A percentile compares a stretch with the other conserved stretches of the same genome.
Evolutionary conservation across 37 sponge, comb jelly and placozoan species (phyloP).

Genomic region (Haliclona indistincta): DNA sequence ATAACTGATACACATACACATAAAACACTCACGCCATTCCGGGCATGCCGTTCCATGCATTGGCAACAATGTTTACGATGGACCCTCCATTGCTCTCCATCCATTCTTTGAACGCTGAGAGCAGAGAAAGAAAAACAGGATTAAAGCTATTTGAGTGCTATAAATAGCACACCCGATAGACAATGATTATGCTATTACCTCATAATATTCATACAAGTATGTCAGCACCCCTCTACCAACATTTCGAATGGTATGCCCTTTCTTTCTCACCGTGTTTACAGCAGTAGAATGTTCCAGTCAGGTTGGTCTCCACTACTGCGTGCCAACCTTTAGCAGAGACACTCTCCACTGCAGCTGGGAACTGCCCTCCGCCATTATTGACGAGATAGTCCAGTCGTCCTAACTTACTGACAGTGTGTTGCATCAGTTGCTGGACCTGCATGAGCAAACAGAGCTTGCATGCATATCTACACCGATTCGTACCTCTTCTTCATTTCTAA

Average conservation of each 20-base stretch:
- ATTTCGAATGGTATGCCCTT: not conserved
- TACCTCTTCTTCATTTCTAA: slow-evolving; percentile 87
- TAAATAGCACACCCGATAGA: too few species aligned
- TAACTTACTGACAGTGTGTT: slow-evolving; percentile 54
- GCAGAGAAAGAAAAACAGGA: too few species aligned
- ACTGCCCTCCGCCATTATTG: slow-evolving; percentile 99
- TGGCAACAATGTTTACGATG: slow-evolving; percentile 92
- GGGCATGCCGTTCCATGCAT: slow-evolving; percentile 82
- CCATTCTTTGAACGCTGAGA: slow-evolving; percentile 70
- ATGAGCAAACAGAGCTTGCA: not conserved
- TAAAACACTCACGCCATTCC: slow-evolving; percentile 68
- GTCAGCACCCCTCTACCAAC: not conserved
- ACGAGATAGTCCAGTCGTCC: slow-evolving; percentile 90
- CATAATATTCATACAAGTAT: too few species aligned
- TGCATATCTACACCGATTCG: not conserved
- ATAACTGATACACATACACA: too few species aligned
- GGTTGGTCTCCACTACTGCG: slow-evolving; percentile 93
- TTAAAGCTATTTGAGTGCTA: too few species aligned
- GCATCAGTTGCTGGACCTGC: slow-evolving; percentile 78
- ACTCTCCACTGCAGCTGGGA: slow-evolving; percentile 58
- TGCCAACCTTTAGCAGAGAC: slow-evolving; percentile 93
- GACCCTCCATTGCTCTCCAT: slow-evolving; percentile 93
- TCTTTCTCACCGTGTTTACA: slow-evolving; percentile 64
- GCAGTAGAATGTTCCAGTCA: slow-evolving; percentile 94
- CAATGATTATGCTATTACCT: slow-evolving; percentile 1